Conservation (phyloP, 2,113 vertebrate species). For the Plotosus lineatus region DNA sequence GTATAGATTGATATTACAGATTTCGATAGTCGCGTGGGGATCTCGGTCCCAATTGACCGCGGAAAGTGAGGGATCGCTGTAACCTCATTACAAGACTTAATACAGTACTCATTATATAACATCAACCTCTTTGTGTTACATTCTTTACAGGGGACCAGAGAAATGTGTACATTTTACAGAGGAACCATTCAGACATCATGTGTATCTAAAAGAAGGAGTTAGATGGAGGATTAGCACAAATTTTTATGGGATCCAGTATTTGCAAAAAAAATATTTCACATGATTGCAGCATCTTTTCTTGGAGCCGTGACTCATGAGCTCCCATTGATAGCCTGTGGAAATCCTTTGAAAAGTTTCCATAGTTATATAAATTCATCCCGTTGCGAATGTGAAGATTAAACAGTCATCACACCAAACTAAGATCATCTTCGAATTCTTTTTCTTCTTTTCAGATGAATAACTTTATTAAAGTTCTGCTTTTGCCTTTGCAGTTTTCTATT, state of each 20-base stretch:
- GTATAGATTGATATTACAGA: too few relatives aligned
- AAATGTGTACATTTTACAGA: neutral
- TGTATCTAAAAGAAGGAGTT: neutral
- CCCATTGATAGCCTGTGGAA: neutral
- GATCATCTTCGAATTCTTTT: neutral
- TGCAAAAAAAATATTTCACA: constrained; percentile 1
- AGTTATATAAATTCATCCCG: neutral
- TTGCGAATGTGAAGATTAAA: neutral
- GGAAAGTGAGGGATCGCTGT: too few relatives aligned
- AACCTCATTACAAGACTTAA: neutral
- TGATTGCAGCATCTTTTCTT: constrained; percentile 1
- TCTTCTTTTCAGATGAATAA: neutral
- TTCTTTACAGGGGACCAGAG: neutral
- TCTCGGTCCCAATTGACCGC: too few relatives aligned
- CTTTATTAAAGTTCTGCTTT: neutral
- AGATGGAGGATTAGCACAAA: neutral
- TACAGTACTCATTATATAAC: neutral
- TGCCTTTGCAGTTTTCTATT: neutral
- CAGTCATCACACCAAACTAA: neutral
- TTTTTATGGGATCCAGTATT: neutral
- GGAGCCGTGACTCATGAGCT: neutral
- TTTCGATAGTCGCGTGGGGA: too few relatives aligned
- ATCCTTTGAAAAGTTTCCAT: neutral
- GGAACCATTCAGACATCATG: neutral
- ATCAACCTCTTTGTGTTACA: neutral